Base-by-base conservation (phyloP, 2,888 invertebrate species). In the Encarsia formosa region DNA sequence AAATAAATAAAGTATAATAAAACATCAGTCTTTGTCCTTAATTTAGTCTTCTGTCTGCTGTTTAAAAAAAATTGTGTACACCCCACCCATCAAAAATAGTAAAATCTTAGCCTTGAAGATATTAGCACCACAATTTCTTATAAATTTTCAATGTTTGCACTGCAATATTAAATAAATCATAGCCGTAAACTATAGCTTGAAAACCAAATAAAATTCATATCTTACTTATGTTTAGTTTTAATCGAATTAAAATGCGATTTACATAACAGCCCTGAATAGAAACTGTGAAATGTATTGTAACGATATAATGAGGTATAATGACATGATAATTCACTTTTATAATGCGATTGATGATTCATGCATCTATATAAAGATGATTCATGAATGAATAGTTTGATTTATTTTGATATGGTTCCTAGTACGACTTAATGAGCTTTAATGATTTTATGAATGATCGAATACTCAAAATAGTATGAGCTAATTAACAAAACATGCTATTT, bases 231-330 rank as follows among this genome's bases (percentile, higher is more conserved):
- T 39, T 5, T 22, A 3, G 15, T 5, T n/a, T 1, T 39, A 13
- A 22, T 39, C n/a, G 9, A 20, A n/a, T n/a, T n/a, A n/a, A 9
- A 13, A 29, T 29, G 29, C 8, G 29, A 13, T 42, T 15, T 8
- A 38, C 68, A 67, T 67, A 68, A 70, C 65, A 68, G 67, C 68
- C 65, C 67, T 62, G 65, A 68, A 64, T 62, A 68, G 69, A 71
- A 71, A 70, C 68, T 71, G 71, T 71, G 70, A 71, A 70, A 71
- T 70, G 68, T 68, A 65, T 65, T 60, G 65, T 61, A 49, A 60
- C 52, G 56, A 49, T 58, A 40, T 15, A 45, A 46, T 26, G 52
- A 52, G 52, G 41, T 19, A 41, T 43, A 32, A 44, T 20, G 11
- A 34, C 37, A 18, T 18, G 15, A 55, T 40, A 24, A 29, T 42